Conservation (phyloP, 2,113 vertebrate species). For the Microtus oregoni region DNA sequence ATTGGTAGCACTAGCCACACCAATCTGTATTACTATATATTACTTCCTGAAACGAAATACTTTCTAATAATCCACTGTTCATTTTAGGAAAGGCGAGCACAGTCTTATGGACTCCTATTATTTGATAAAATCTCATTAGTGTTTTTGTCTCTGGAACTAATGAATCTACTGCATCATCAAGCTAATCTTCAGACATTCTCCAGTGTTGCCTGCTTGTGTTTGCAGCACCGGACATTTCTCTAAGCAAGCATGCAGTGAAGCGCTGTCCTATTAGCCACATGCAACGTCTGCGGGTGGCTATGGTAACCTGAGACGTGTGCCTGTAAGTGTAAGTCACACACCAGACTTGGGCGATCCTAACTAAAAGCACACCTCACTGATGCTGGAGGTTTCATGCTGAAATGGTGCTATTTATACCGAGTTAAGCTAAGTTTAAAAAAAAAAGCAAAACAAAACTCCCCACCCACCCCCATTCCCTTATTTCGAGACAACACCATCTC, state of each 20-base stretch:
- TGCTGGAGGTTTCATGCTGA: not conserved
- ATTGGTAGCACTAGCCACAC: not conserved
- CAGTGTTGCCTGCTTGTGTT: not conserved
- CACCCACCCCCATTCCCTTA: not conserved
- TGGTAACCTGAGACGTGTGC: not conserved
- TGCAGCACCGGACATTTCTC: not conserved
- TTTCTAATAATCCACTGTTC: constrained; percentile 21
- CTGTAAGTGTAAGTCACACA: not conserved
- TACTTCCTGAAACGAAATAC: constrained; percentile 28
- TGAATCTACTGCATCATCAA: not conserved
- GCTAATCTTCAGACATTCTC: not conserved
- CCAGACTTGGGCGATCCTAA: constrained; percentile 19
- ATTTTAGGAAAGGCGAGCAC: constrained; percentile 41
- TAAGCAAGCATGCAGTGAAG: not conserved
- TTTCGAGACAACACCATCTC: not conserved
- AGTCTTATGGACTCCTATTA: constrained; percentile 38
- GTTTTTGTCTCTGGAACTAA: constrained; percentile 46
- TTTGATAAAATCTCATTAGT: not conserved
- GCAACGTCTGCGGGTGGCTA: not conserved
- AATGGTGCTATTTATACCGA: constrained; percentile 34
- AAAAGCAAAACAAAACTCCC: not conserved
- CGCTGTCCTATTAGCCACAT: not conserved
- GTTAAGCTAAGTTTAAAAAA: not conserved
- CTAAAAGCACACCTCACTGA: not conserved
- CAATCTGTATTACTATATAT: not conserved